Evolutionary conservation across 2,888 invertebrate genomes (phyloP).

Genomic region (Ochropleura leucogaster): DNA sequence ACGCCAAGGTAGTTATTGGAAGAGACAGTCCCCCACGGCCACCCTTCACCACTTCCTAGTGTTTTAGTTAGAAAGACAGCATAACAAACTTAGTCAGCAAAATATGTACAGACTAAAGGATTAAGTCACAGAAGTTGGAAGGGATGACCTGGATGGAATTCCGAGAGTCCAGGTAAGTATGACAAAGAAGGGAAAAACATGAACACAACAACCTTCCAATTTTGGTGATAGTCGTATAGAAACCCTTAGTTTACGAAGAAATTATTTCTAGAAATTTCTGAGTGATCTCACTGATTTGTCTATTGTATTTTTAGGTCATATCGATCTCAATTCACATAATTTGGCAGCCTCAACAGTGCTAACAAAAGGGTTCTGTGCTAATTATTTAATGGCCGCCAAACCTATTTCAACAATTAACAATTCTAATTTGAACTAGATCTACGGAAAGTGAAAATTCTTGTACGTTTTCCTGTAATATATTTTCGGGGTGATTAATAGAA

Average conservation of each 20-base stretch:
- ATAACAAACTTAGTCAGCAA: too few species aligned
- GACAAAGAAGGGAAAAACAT: not conserved
- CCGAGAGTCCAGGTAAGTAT: not conserved
- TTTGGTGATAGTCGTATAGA: not conserved
- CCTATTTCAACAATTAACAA: slow-evolving; percentile 56
- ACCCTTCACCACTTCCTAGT: too few species aligned
- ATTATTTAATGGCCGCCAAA: slow-evolving; percentile 45
- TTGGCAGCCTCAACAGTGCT: slow-evolving; percentile 31
- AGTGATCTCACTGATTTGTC: slow-evolving; percentile 32
- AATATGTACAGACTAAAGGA: slow-evolving; percentile 10
- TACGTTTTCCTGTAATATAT: slow-evolving; percentile 21
- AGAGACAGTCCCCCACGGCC: too few species aligned
- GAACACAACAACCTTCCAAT: not conserved
- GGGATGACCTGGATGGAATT: not conserved
- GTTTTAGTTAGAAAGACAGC: too few species aligned
- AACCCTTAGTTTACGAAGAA: not conserved
- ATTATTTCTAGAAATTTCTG: slow-evolving; percentile 18
- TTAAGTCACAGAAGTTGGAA: not conserved
- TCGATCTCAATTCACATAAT: slow-evolving; percentile 45
- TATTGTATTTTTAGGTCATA: slow-evolving; percentile 47
- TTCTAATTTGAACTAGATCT: slow-evolving; percentile 36
- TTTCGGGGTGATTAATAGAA: slow-evolving; percentile 40
- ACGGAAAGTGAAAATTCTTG: slow-evolving; percentile 47
- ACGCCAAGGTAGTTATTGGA: too few species aligned
- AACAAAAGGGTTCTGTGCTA: slow-evolving; percentile 55